Evolutionary conservation across 2,113 vertebrate species (phyloP).

Genomic region (Tupaia chinensis): DNA sequence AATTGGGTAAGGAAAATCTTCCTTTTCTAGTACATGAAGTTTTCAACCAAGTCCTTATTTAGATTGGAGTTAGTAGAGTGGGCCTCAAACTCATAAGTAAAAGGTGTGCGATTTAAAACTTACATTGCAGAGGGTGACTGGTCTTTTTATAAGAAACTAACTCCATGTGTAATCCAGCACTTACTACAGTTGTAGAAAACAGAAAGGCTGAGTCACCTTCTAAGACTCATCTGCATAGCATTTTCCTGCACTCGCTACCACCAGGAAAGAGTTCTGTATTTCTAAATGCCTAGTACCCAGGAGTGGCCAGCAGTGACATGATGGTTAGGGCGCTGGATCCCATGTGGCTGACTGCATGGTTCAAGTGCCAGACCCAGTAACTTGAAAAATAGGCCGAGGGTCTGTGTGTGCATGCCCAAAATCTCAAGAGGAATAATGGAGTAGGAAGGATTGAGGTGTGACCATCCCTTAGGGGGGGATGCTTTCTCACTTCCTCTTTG

Average conservation of each 20-base stretch:
- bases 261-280: not conserved
- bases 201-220: not conserved
- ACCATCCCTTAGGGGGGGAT: no score
- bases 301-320: no score
- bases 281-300: not conserved
- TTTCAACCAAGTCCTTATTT: not conserved
- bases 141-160: not conserved
- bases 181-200: not conserved
- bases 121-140: not conserved
- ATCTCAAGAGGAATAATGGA: no score
- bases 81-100: not conserved
- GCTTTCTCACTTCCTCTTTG: no score
- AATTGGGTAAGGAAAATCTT: not conserved
- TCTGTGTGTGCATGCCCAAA: no score
- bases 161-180: not conserved
- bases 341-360: no score
- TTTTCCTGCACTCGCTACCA: not conserved
- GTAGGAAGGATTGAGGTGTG: no score
- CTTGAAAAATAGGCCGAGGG: no score
- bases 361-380: no score
- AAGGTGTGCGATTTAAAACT: not conserved
- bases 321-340: no score
- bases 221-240: not conserved
- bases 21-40: not conserved
- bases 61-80: conserved; percentile 1